Conservation (phyloP, 2,797 vertebrate species). For the Vireo griseus region DNA sequence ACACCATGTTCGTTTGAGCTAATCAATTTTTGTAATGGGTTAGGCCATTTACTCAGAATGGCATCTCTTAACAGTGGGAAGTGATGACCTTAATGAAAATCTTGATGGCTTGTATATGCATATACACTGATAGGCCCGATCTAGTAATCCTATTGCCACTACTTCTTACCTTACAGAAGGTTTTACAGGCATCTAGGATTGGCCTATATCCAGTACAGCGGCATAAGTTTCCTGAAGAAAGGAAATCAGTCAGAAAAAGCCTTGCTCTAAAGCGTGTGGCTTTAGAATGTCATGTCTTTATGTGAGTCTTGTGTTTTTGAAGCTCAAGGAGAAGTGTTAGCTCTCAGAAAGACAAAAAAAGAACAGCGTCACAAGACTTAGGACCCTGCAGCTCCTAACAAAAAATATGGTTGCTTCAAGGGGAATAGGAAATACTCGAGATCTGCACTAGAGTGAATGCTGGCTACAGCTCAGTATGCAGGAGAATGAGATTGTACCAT, state of each 20-base stretch:
- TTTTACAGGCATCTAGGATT: slow-evolving; percentile 72
- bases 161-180: slow-evolving; percentile 73
- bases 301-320: neutral
- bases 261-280: neutral
- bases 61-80: neutral
- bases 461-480: neutral
- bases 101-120: neutral
- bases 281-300: neutral
- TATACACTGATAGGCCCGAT: neutral
- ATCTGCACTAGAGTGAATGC: neutral
- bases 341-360: neutral
- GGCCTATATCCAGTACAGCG: slow-evolving; percentile 77
- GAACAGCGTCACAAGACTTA: neutral
- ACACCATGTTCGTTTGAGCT: neutral
- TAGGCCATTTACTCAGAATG: neutral
- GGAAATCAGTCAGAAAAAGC: neutral
- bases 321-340: neutral
- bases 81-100: neutral
- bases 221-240: slow-evolving; percentile 73
- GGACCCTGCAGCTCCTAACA: neutral
- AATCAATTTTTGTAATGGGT: neutral
- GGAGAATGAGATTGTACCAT: neutral
- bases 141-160: neutral
- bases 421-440: neutral
- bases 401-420: neutral